Evolutionary conservation across 2,888 invertebrate genomes (phyloP), one percentile per base, ranked within the genome.

Genomic region (Tenodera sinensis): DNA sequence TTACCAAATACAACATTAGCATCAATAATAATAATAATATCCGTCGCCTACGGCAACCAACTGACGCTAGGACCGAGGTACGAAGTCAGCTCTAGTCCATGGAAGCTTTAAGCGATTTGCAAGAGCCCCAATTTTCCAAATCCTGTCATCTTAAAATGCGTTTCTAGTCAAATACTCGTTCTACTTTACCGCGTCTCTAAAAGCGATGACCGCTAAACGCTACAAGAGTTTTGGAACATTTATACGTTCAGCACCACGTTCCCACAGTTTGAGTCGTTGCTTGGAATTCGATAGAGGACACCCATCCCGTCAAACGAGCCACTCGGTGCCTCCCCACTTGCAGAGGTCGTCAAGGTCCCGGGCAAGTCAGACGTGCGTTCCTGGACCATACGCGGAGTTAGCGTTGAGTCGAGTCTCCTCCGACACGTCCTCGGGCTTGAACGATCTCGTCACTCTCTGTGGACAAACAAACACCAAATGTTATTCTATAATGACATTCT

Each of bases 321-420:
- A 90, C 89, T 90, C 90, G 47, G 89, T 88, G 87, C 88, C 89
- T 20, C 88, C 83, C 84, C 88, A 85, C n/a, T 83, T 87, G 87
- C 85, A 85, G 27, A 47, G 85, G 20, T 25, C 82, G 20, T 87
- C 87, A 42, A 81, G 87, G 28, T 47, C 83, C n/a, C 47, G 85
- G 47, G 92, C 92, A 92, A 93, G 94, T 94, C 94, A 94, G 92
- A 94, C 94, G 91, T 94, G 94, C 85, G 94, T 94, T 83, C 94
- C 94, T 8, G 93, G 93, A 89, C 94, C 94, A 91, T 94, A 94
- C 7, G 93, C 93, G 27, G 91, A 91, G 90, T 90, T 93, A 91
- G 83, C 92, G 91, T 92, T 93, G 91, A 93, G 93, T 85, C 93
- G 93, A 14, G 93, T 92, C 15, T 91, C 91, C 85, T 92, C 92